These are phyloP conservation scores for Eidolon helvum DNA, from an alignment of 2,113 vertebrate genomes.

Conservation along the genomic window DNA sequence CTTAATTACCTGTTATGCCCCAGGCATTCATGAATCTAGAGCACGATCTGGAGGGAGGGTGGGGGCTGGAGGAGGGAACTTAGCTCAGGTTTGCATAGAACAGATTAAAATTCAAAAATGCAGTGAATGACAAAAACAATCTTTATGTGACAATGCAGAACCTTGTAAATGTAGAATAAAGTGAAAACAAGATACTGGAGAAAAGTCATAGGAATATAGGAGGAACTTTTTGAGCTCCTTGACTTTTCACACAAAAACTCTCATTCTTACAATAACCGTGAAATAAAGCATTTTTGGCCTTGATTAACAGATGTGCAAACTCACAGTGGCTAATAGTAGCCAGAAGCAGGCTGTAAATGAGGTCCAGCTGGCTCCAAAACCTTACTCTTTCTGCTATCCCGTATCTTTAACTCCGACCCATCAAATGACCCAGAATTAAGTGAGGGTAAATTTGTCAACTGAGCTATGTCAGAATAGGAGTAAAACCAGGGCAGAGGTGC, in stretches of 20 bases:
- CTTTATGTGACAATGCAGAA: neutral
- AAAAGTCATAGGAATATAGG: neutral
- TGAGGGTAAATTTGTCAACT: neutral
- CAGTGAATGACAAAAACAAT: too few relatives aligned
- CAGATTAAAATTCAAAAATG: neutral
- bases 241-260: neutral
- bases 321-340: neutral
- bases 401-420: neutral
- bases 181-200: neutral
- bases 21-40: neutral
- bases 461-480: neutral
- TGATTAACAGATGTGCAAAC: neutral
- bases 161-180: neutral
- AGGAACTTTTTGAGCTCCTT: neutral
- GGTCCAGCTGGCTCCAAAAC: neutral
- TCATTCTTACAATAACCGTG: neutral
- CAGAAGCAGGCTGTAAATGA: neutral
- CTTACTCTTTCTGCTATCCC: neutral
- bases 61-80: neutral
- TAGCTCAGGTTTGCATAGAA: neutral
- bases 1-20: neutral
- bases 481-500: neutral
- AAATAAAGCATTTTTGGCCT: neutral
- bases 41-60: neutral
- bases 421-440: neutral